Conservation (phyloP, 2,113 vertebrate species). For the Aleadryas rufinucha region DNA sequence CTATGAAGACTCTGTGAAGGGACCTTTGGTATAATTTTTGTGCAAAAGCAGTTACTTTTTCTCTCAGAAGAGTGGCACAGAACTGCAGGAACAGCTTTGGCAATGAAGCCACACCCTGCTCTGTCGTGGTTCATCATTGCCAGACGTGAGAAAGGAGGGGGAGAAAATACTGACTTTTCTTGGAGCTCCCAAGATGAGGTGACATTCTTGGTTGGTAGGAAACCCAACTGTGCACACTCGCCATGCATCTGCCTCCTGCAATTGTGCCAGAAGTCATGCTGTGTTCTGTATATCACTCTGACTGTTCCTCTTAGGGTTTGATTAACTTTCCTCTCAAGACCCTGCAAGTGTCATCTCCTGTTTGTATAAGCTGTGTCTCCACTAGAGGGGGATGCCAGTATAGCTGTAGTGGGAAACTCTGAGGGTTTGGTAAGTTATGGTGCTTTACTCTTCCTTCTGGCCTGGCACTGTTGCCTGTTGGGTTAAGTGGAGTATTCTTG, state of each 20-base stretch:
- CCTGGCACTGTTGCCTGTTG: not conserved
- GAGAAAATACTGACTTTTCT: not conserved
- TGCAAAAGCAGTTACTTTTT: not conserved
- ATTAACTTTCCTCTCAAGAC: not conserved
- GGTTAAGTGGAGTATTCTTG: not conserved
- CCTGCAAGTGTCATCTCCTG: not conserved
- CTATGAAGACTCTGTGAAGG: not conserved
- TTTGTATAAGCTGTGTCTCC: not conserved
- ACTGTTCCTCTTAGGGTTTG: not conserved
- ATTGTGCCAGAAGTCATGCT: not conserved
- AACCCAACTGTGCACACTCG: accelerated
- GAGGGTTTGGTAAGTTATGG: not conserved
- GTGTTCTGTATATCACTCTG: accelerated
- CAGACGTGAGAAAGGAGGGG: not conserved
- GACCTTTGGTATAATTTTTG: not conserved
- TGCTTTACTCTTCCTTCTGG: not conserved
- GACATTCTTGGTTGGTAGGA: not conserved
- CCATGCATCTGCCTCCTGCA: not conserved
- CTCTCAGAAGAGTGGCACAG: not conserved
- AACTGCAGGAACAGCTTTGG: not conserved
- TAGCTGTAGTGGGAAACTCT: not conserved
- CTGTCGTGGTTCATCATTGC: accelerated
- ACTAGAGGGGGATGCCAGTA: conserved; percentile 16
- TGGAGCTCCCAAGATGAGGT: not conserved
- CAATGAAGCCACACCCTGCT: not conserved